Conservation (phyloP, 2,113 vertebrate species). For the Aegotheles bennettii region DNA sequence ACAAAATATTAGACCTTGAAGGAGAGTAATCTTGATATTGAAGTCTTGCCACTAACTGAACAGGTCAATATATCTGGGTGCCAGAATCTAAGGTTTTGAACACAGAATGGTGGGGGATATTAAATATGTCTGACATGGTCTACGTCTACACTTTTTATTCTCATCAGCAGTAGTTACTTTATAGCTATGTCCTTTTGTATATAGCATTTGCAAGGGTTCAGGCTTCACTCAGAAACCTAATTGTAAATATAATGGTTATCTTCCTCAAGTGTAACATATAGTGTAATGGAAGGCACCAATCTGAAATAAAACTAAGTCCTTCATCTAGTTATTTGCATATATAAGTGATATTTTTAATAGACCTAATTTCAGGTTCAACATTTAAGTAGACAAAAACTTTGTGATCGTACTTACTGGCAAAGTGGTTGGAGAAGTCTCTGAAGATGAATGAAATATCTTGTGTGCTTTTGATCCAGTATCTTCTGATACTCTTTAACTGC, state of each 20-base stretch:
- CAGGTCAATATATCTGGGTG: slow-evolving; percentile 22
- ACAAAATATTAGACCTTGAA: slow-evolving; percentile 64
- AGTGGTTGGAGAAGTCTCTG: background rate
- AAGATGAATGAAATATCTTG: background rate
- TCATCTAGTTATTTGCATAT: background rate
- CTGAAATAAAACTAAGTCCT: background rate
- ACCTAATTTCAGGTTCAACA: background rate
- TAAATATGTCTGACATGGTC: background rate
- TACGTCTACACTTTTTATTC: background rate
- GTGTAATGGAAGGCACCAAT: background rate
- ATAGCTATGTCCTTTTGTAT: background rate
- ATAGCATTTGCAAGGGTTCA: background rate
- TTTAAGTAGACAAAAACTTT: background rate
- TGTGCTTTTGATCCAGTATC: slow-evolving; percentile 6
- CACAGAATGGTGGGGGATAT: background rate
- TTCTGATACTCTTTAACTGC: slow-evolving; percentile 51
- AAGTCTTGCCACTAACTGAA: slow-evolving; percentile 37
- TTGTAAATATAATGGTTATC: background rate
- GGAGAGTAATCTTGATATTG: slow-evolving; percentile 43
- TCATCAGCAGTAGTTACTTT: background rate
- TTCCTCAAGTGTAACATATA: background rate
- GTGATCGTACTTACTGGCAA: slow-evolving; percentile 36
- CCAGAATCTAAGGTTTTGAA: background rate
- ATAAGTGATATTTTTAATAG: background rate
- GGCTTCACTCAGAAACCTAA: background rate